Conservation (phyloP, 2,113 vertebrate species). For the human (Homo sapiens) region DNA sequence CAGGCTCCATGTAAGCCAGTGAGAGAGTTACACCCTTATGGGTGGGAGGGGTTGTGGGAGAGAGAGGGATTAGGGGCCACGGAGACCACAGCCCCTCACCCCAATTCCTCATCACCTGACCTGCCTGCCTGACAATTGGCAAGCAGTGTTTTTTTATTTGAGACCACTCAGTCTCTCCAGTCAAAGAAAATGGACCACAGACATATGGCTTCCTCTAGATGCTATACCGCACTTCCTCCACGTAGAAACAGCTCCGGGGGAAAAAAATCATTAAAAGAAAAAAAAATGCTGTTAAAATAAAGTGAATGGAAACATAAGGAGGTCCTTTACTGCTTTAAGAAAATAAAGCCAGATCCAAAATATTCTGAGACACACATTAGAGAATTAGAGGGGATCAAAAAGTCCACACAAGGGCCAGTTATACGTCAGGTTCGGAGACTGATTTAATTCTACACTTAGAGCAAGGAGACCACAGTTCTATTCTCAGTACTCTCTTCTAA, state of each 20-base stretch:
- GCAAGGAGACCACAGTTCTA: not conserved
- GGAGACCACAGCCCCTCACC: not conserved
- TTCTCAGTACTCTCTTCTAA: not conserved
- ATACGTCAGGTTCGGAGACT: slow-evolving; percentile 11
- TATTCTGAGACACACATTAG: slow-evolving; percentile 69
- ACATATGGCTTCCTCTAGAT: not conserved
- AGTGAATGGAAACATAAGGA: slow-evolving; percentile 69
- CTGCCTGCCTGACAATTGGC: not conserved
- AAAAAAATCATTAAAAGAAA: slow-evolving; percentile 62
- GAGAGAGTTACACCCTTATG: not conserved
- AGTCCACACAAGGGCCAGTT: slow-evolving; percentile 24
- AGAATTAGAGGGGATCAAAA: slow-evolving; percentile 68
- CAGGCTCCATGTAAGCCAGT: not conserved
- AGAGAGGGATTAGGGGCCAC: not conserved
- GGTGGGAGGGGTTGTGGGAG: fast-evolving
- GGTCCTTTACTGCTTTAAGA: slow-evolving; percentile 64
- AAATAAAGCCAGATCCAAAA: slow-evolving; percentile 72
- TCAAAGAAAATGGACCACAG: slow-evolving; percentile 20
- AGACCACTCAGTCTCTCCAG: not conserved
- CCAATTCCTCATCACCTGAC: not conserved
- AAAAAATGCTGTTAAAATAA: slow-evolving; percentile 66
- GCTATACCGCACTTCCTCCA: slow-evolving; percentile 8
- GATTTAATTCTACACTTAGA: not conserved
- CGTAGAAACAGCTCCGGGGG: slow-evolving; percentile 36
- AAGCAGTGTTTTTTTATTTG: not conserved